Evolutionary conservation across 2,888 invertebrate species (phyloP).

Genomic region (Lomographa bimaculata): DNA sequence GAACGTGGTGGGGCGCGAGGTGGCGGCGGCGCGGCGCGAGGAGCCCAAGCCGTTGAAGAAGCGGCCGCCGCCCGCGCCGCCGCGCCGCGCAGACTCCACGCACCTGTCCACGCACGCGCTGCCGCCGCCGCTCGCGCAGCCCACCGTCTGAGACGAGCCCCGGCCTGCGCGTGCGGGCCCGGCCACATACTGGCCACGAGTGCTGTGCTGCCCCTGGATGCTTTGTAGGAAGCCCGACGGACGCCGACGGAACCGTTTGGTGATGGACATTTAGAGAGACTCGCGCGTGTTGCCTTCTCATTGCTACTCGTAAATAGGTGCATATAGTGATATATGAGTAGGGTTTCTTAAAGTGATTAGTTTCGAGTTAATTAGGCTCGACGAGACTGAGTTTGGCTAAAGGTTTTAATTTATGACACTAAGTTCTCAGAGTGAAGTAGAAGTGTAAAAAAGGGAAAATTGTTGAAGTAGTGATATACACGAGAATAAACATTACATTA

Average conservation of each 20-base stretch:
- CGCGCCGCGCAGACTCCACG: constrained; percentile 91
- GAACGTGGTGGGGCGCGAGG: constrained; percentile 82
- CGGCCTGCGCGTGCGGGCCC: constrained; percentile 29
- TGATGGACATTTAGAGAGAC: constrained; percentile 27
- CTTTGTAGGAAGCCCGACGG: constrained; percentile 17
- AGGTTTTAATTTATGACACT: constrained; percentile 5
- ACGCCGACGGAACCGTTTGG: constrained; percentile 16
- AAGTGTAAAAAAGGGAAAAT: constrained; percentile 3
- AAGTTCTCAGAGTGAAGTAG: constrained; percentile 13
- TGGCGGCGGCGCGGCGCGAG: constrained; percentile 53
- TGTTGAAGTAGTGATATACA: constrained; percentile 6
- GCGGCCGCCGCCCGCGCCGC: constrained; percentile 95
- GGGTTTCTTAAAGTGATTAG: constrained; percentile 11
- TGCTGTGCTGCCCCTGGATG: constrained; percentile 30
- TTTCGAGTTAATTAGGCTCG: constrained; percentile 13
- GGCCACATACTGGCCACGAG: constrained; percentile 21
- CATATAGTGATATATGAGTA: constrained; percentile 11
- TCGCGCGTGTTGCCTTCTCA: constrained; percentile 18
- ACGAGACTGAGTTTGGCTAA: constrained; percentile 15
- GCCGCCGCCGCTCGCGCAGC: constrained; percentile 46
- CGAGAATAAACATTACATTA: constrained; percentile 6
- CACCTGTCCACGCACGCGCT: constrained; percentile 52
- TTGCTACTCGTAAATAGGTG: constrained; percentile 20
- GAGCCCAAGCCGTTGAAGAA: constrained; percentile 82
- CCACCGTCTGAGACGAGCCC: constrained; percentile 51